These are phyloP conservation scores for Drosophila quadrilineata DNA, from an alignment of 1,140 invertebrate species.

Conservation along the genomic window DNA sequence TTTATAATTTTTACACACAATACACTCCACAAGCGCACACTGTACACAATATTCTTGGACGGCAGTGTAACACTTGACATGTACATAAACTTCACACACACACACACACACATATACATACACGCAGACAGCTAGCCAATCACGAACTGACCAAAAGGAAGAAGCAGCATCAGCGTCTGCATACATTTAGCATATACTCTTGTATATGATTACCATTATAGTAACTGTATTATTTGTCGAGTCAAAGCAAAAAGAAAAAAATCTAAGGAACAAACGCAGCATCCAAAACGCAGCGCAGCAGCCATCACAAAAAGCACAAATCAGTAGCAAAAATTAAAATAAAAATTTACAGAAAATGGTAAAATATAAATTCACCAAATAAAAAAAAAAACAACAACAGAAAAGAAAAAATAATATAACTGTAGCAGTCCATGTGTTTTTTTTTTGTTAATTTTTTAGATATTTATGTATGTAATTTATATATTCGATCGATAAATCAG, in stretches of 20 bases:
- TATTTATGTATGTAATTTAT: conserved; percentile 77
- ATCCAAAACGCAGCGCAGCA: conserved; percentile 57
- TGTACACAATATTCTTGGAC: conserved; percentile 15
- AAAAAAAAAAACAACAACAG: conserved; percentile 3
- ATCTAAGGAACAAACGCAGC: too few species aligned
- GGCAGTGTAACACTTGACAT: conserved; percentile 44
- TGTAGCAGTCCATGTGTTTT: conserved; percentile 69
- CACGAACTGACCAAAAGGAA: conserved; percentile 71
- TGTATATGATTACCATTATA: conserved; percentile 37
- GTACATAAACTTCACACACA: conserved; percentile 53
- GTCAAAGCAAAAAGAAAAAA: too few species aligned
- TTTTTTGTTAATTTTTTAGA: conserved; percentile 74
- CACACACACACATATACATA: conserved; percentile 8
- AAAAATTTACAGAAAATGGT: conserved; percentile 9
- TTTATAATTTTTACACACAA: conserved; percentile 34
- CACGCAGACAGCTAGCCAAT: conserved; percentile 22
- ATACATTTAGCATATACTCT: conserved; percentile 48
- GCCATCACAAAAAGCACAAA: conserved; percentile 76
- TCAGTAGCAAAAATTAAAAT: conserved; percentile 51
- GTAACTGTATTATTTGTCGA: conserved; percentile 28
- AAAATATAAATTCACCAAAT: conserved; percentile 3
- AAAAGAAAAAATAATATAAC: conserved; percentile 4
- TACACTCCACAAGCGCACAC: conserved; percentile 34
- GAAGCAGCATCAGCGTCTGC: conserved; percentile 29
- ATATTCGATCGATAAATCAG: conserved; percentile 67